These are phyloP conservation scores for Sciurus vulgaris DNA, from an alignment of 2,797 vertebrate genomes.

Conservation along the genomic window DNA sequence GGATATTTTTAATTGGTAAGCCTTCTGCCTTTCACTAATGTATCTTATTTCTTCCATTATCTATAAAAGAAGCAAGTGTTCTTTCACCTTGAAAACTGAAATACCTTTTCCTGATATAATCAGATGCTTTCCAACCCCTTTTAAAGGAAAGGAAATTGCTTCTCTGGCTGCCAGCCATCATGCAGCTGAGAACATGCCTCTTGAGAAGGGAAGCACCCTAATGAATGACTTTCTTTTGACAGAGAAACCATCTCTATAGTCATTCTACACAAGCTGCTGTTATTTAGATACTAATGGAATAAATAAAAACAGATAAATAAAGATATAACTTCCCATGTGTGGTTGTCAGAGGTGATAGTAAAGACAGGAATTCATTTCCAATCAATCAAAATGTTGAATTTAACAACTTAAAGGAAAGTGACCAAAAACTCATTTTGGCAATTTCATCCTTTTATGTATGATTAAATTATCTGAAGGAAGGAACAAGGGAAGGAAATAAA, in stretches of 20 bases:
- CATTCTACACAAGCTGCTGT: constrained; percentile 80
- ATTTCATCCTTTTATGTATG: background rate
- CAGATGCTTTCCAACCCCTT: constrained; percentile 84
- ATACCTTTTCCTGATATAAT: constrained; percentile 88
- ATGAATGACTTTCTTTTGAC: constrained; percentile 87
- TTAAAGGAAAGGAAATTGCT: constrained; percentile 88
- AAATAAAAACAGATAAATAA: constrained; percentile 66
- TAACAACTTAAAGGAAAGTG: constrained; percentile 61
- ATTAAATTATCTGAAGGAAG: background rate
- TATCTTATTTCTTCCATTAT: constrained; percentile 90
- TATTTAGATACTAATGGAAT: constrained; percentile 77
- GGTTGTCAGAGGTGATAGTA: constrained; percentile 31
- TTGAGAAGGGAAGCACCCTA: constrained; percentile 84
- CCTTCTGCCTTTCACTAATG: constrained; percentile 85
- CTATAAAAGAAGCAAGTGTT: constrained; percentile 87
- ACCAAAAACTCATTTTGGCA: constrained; percentile 20
- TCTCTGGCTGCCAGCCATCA: constrained; percentile 89
- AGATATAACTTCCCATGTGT: constrained; percentile 55
- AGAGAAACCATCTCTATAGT: constrained; percentile 84
- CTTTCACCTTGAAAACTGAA: constrained; percentile 89
- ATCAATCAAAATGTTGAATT: constrained; percentile 68
- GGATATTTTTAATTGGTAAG: constrained; percentile 87
- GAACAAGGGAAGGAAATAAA: background rate
- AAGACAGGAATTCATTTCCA: constrained; percentile 68
- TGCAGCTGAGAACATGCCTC: constrained; percentile 87